These are phyloP conservation scores for Danaus chrysippus DNA, from an alignment of 2,888 invertebrate species.

Conservation along the genomic window DNA sequence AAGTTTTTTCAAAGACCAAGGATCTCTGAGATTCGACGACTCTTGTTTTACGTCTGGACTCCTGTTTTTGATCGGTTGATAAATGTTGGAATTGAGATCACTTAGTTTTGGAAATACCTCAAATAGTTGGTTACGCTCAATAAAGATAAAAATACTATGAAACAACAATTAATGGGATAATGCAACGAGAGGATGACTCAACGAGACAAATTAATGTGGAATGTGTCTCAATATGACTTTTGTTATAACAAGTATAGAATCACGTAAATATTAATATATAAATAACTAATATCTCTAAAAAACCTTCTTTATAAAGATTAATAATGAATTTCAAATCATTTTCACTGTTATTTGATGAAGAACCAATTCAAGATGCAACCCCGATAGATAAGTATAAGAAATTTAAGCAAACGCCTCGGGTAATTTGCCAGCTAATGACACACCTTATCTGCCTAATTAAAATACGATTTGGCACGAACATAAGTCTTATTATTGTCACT, in stretches of 20 bases:
- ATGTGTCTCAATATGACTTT: neutral
- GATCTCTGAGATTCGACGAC: slow-evolving; percentile 43
- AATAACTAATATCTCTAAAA: slow-evolving; percentile 14
- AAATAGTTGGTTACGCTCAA: slow-evolving; percentile 33
- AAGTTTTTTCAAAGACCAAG: slow-evolving; percentile 8
- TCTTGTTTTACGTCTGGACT: slow-evolving; percentile 62
- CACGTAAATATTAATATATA: neutral
- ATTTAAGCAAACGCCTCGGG: slow-evolving; percentile 65
- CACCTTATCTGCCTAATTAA: slow-evolving; percentile 73
- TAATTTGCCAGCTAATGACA: slow-evolving; percentile 73
- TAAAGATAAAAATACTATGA: slow-evolving; percentile 23
- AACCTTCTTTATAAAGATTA: slow-evolving; percentile 5
- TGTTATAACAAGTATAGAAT: neutral
- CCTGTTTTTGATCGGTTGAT: slow-evolving; percentile 55
- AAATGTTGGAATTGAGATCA: slow-evolving; percentile 37
- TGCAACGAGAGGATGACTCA: slow-evolving; percentile 8
- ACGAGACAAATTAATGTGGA: slow-evolving; percentile 3
- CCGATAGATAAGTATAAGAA: slow-evolving; percentile 67
- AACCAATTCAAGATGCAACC: slow-evolving; percentile 57
- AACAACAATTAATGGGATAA: slow-evolving; percentile 10
- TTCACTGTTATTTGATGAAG: neutral
- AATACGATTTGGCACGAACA: slow-evolving; percentile 71
- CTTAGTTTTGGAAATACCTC: slow-evolving; percentile 34
- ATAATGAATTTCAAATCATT: neutral
- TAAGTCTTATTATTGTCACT: slow-evolving; percentile 56